Percentiles rank a stretch among this genome's conserved stretches.
phyloP scores from a whole-genome alignment of 2,797 vertebrate genomes.

The Enoplosus armatus region DNA sequence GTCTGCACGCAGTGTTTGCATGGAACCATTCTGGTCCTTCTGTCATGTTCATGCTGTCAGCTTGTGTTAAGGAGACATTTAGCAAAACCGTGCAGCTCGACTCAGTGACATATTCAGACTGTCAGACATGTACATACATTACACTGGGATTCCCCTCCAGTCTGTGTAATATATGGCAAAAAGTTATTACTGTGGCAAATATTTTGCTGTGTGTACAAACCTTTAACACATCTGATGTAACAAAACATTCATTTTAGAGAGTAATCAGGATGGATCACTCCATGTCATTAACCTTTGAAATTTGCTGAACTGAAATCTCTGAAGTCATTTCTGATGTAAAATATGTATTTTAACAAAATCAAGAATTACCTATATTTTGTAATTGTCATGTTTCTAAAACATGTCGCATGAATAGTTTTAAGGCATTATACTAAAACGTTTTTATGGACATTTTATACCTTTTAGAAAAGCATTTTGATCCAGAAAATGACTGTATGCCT shows the following conservation, averaged over 20 bases:
- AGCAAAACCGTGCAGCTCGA: background rate
- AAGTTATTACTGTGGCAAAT: background rate
- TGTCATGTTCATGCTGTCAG: constrained; percentile 32
- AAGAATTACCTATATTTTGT: background rate
- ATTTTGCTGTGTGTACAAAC: constrained; percentile 35
- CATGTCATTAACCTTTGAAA: background rate
- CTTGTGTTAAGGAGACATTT: constrained; percentile 15
- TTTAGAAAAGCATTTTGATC: background rate
- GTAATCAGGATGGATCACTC: background rate
- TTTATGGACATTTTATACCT: no score
- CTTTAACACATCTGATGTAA: background rate
- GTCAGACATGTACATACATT: constrained; percentile 5
- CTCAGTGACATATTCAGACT: background rate
- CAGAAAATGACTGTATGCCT: background rate
- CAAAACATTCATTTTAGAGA: background rate
- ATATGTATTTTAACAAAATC: background rate
- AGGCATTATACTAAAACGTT: background rate
- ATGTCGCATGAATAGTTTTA: background rate
- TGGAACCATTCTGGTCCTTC: constrained; percentile 27
- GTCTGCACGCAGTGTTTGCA: constrained; percentile 50
- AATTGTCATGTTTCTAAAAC: background rate
- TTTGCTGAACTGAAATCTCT: background rate
- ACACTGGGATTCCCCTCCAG: background rate
- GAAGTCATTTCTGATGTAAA: background rate
- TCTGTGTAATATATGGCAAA: constrained; percentile 12